phyloP scores from a whole-genome alignment of 2,113 vertebrate species.

The human region GRCh38 chr14:25846001-25846500 shows the following conservation, averaged over 20 bases:
- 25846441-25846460: conserved; percentile 2
- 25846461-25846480: conserved; percentile 51
- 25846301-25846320: conserved; percentile 71
- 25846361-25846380: conserved; percentile 63
- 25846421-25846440: conserved; percentile 48
- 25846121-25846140: neutral
- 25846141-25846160: conserved; percentile 35
- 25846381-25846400: conserved; percentile 66
- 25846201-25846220: neutral
- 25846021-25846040: neutral
- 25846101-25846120: neutral
- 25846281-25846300: conserved; percentile 71
- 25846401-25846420: conserved; percentile 37
- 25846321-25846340: conserved; percentile 69
- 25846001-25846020: neutral
- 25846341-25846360: conserved; percentile 66
- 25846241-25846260: conserved; percentile 5
- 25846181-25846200: neutral
- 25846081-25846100: conserved; percentile 38
- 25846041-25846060: neutral
- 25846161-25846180: neutral
- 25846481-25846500: neutral
- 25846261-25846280: conserved; percentile 38
- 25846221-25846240: neutral
- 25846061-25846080: neutral